phyloP scores from a whole-genome alignment of 2,113 vertebrate species.

The Carollia perspicillata region DNA sequence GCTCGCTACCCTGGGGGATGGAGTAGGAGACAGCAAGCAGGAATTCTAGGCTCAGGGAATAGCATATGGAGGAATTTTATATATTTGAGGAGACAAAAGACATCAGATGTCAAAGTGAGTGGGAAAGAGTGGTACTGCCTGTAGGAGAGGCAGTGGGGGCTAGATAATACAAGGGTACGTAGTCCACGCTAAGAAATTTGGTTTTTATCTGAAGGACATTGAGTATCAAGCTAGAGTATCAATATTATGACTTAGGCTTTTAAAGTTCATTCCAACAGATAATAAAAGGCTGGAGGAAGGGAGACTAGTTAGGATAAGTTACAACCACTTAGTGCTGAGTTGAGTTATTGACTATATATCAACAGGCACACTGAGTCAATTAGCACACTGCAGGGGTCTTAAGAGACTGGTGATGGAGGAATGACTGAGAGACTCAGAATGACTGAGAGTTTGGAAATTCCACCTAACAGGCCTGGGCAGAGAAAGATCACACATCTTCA shows the following conservation, averaged over 20 bases:
- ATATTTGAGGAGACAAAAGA: neutral
- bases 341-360: neutral
- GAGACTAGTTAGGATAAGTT: neutral
- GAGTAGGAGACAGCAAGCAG: neutral
- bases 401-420: neutral
- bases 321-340: neutral
- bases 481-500: neutral
- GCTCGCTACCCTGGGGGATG: neutral
- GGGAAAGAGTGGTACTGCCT: no score
- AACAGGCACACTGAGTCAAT: neutral
- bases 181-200: neutral
- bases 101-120: neutral
- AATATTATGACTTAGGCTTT: neutral
- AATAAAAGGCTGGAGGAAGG: neutral
- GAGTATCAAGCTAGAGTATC: neutral
- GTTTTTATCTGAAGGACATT: neutral
- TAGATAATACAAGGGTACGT: rapidly evolving
- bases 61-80: rapidly evolving
- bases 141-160: neutral
- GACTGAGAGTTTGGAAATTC: neutral
- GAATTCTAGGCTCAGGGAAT: neutral
- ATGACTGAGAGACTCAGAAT: neutral
- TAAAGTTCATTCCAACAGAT: neutral
- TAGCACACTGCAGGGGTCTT: neutral
- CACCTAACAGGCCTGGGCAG: no score